Conservation (phyloP, 2,113 vertebrate genomes). For the Hipposideros armiger region DNA sequence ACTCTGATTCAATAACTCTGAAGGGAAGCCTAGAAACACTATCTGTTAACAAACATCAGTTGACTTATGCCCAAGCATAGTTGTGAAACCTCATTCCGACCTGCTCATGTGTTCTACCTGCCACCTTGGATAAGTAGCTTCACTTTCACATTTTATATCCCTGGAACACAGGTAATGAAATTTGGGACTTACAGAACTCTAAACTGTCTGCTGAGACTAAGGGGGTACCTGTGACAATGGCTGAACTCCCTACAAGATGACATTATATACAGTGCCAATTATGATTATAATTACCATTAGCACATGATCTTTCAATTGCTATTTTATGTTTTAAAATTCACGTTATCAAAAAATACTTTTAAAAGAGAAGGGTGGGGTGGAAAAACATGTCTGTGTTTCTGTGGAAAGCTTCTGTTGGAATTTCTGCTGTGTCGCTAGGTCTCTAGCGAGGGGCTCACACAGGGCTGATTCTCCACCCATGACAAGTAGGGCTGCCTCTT, state of each 20-base stretch:
- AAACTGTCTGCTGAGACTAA: not conserved
- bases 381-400: not conserved
- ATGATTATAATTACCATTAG: not conserved
- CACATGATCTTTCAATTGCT: not conserved
- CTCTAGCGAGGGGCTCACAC: not conserved
- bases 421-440: not conserved
- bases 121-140: not conserved
- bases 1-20: not conserved
- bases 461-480: fast-evolving
- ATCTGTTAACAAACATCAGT: too few species aligned
- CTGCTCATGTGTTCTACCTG: too few species aligned
- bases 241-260: not conserved
- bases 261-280: not conserved
- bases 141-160: not conserved
- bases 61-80: not conserved
- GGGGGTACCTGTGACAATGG: not conserved
- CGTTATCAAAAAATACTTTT: not conserved
- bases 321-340: slow-evolving; percentile 1
- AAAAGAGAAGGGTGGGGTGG: not conserved
- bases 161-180: not conserved
- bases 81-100: not conserved
- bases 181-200: not conserved
- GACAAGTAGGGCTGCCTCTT: not conserved
- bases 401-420: not conserved
- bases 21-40: not conserved